Percentiles rank a stretch among this genome's conserved stretches.
Evolutionary conservation across 2,797 vertebrate species (phyloP).

Genomic region (Sitta carolinensis): DNA sequence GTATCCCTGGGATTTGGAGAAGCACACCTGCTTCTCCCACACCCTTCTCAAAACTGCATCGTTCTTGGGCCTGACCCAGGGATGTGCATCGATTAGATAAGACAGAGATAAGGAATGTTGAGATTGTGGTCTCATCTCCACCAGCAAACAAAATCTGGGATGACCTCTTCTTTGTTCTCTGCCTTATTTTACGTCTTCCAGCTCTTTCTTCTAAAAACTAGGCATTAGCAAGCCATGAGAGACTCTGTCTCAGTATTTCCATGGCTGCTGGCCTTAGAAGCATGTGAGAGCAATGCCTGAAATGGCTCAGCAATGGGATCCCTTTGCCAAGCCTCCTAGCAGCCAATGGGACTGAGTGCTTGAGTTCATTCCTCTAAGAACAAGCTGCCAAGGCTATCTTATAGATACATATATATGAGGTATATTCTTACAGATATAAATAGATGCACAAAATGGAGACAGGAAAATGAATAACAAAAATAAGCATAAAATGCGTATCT

Average conservation of each 20-base stretch:
- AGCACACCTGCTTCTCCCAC: not conserved
- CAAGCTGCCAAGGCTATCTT: not conserved
- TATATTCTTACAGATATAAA: not conserved
- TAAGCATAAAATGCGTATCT: not conserved
- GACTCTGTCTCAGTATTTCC: not conserved
- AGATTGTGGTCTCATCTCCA: not conserved
- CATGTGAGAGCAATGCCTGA: not conserved
- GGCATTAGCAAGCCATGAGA: not conserved
- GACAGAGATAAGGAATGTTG: not conserved
- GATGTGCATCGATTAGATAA: not conserved
- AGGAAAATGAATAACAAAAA: not conserved
- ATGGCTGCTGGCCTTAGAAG: not conserved
- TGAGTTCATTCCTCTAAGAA: not conserved
- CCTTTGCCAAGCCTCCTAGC: not conserved
- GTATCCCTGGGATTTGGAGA: constrained; percentile 23
- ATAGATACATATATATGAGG: not conserved
- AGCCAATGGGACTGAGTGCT: not conserved
- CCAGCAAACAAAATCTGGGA: not conserved
- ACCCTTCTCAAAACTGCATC: not conserved
- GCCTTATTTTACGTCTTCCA: not conserved
- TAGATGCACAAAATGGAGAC: not conserved
- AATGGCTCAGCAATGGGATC: not conserved
- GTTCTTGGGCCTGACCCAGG: not conserved
- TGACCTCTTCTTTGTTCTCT: not conserved
- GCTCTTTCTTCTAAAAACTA: not conserved